These are phyloP conservation scores for Drosophila kanapiae DNA, from an alignment of 1,140 invertebrate species.

Conservation along the genomic window DNA sequence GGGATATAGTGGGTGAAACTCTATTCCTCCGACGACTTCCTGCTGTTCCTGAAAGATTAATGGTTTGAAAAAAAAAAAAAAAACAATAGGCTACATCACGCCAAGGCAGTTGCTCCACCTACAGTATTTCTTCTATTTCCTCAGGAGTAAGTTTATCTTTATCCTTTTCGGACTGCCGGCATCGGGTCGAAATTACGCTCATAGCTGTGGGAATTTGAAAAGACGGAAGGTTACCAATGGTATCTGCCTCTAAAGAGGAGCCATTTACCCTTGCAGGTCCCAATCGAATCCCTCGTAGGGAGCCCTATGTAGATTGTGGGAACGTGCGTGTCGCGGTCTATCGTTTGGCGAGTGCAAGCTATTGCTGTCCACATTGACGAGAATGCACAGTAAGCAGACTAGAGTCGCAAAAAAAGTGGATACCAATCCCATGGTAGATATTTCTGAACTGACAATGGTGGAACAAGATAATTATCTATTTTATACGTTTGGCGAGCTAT, in stretches of 20 bases:
- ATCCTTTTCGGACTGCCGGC: neutral
- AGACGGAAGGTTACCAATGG: neutral
- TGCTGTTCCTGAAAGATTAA: too few species aligned
- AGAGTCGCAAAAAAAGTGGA: neutral
- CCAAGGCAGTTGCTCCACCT: too few species aligned
- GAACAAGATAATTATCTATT: neutral
- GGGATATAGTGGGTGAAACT: too few species aligned
- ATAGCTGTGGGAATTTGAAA: neutral
- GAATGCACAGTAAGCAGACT: neutral
- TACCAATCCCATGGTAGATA: neutral
- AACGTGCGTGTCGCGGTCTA: conserved; percentile 20
- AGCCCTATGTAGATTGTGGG: conserved; percentile 45
- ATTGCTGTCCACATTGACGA: conserved; percentile 3
- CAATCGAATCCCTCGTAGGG: conserved; percentile 39
- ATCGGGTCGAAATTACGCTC: neutral
- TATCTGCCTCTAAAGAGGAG: neutral
- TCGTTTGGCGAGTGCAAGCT: neutral
- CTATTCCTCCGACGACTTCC: too few species aligned
- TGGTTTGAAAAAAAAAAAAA: too few species aligned
- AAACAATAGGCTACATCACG: too few species aligned
- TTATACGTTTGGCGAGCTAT: neutral
- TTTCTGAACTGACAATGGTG: neutral
- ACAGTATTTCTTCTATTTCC: too few species aligned
- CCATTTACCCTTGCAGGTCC: conserved; percentile 5
- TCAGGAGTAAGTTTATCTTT: too few species aligned